Base-by-base conservation (phyloP, 2,113 vertebrate genomes). In the Oncorhynchus clarkii region DNA sequence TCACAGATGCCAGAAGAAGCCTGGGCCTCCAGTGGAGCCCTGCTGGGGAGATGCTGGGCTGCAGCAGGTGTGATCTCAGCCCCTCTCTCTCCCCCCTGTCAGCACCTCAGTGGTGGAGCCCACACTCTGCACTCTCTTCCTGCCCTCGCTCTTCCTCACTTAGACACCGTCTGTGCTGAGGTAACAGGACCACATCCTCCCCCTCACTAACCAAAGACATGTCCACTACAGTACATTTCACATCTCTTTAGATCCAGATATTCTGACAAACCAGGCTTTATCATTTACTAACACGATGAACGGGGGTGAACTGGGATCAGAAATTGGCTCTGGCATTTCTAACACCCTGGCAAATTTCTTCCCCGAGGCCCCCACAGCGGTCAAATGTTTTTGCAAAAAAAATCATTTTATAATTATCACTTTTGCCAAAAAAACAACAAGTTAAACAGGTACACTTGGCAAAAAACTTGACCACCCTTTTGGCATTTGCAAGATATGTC, bases 1-100 rank as follows among this genome's bases (percentile, higher is more conserved):
- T 88, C 90, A 90, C 90, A 92, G 90, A 92, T 92, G 90, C 88
- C 92, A 92, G 88, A 88, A 91, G 89, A 92, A 90, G 89, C 83
- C 82, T 73, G 86, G 83, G 82, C 77, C 79, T 80, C 80, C 59
- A 78, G 75, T 60, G 85, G 83, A 77, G 77, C 70, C 91, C 89
- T 85, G 90, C 90, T 89, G 88, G 82, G 87, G 74, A 86, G 78
- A 74, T 81, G 84, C 87, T 81, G 84, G 87, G 87, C 86, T 73
- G 81, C 83, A 89, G 90, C 90, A 92, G 92, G 90, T 93, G 92
- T 86, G 85, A 88, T 88, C 83, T 88, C 88, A 77, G 84, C 80
- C 88, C 86, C 86, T 75, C 76, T 80, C 88, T 86, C 87, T 90
- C 66, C 54, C 22, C 34, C 68, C 72, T 48, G 86, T 91, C 91